Conservation (phyloP, 2,113 vertebrate species). For the Ammodytes marinus region DNA sequence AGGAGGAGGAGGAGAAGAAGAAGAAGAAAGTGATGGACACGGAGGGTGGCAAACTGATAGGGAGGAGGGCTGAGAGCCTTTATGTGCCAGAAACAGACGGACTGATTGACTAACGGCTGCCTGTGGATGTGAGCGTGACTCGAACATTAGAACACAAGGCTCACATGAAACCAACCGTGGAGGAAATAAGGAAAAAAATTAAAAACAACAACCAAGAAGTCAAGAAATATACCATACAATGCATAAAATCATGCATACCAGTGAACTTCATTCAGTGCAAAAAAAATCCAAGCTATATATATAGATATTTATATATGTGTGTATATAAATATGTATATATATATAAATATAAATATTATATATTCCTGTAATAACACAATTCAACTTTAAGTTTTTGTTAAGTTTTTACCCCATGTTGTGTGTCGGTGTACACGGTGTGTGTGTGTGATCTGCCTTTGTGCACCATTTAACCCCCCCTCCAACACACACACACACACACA, state of each 20-base stretch:
- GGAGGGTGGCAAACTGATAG: constrained; percentile 53
- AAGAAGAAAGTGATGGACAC: constrained; percentile 29
- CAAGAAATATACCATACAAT: constrained; percentile 65
- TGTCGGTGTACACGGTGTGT: constrained; percentile 81
- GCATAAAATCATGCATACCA: constrained; percentile 80
- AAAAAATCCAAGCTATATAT: constrained; percentile 82
- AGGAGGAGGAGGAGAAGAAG: constrained; percentile 9
- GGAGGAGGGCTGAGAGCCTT: constrained; percentile 56
- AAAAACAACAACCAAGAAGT: constrained; percentile 19
- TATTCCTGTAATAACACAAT: constrained; percentile 84
- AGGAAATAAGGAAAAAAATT: constrained; percentile 46
- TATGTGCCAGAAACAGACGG: constrained; percentile 45
- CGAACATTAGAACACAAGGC: constrained; percentile 59
- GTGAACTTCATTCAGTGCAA: constrained; percentile 84
- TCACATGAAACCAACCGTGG: constrained; percentile 63
- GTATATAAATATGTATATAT: constrained; percentile 54
- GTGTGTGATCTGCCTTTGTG: constrained; percentile 80
- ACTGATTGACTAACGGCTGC: constrained; percentile 60
- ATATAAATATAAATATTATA: constrained; percentile 63
- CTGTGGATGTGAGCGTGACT: constrained; percentile 68
- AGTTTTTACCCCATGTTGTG: constrained; percentile 76
- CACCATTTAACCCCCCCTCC: constrained; percentile 65
- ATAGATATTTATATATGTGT: constrained; percentile 72
- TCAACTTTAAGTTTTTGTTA: constrained; percentile 79
- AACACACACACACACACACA: not conserved